These are phyloP conservation scores for Tachypleus tridentatus DNA, from an alignment of 1,140 invertebrate genomes.

Conservation along the genomic window DNA sequence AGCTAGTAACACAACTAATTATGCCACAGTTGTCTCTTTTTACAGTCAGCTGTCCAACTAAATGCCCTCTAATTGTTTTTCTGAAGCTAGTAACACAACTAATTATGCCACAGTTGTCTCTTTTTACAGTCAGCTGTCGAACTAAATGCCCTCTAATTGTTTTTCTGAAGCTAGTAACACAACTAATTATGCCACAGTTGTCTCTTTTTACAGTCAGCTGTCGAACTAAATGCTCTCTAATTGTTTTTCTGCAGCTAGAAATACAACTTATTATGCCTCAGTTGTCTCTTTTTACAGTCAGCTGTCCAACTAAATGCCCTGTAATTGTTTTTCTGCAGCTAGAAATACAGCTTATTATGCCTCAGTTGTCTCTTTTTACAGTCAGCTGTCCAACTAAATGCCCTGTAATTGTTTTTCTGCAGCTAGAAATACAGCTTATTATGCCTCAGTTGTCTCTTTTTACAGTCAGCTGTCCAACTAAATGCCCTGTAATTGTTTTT, in stretches of 20 bases:
- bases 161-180: neutral
- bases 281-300: constrained; percentile 42
- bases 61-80: constrained; percentile 52
- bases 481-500: too few species aligned
- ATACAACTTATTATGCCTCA: constrained; percentile 9
- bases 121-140: constrained; percentile 79
- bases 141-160: constrained; percentile 58
- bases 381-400: constrained; percentile 91
- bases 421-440: constrained; percentile 1
- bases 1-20: constrained; percentile 3
- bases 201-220: constrained; percentile 8
- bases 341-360: constrained; percentile 3
- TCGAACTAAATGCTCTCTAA: too few species aligned
- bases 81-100: neutral
- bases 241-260: too few species aligned
- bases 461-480: constrained; percentile 83
- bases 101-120: constrained; percentile 12
- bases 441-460: constrained; percentile 14
- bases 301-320: constrained; percentile 91
- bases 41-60: constrained; percentile 83
- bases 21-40: constrained; percentile 13
- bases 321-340: too few species aligned
- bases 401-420: constrained; percentile 37
- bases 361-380: constrained; percentile 36
- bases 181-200: constrained; percentile 9